Conservation (phyloP, 2,888 invertebrate genomes). For the Liposcelis brunnea region DNA sequence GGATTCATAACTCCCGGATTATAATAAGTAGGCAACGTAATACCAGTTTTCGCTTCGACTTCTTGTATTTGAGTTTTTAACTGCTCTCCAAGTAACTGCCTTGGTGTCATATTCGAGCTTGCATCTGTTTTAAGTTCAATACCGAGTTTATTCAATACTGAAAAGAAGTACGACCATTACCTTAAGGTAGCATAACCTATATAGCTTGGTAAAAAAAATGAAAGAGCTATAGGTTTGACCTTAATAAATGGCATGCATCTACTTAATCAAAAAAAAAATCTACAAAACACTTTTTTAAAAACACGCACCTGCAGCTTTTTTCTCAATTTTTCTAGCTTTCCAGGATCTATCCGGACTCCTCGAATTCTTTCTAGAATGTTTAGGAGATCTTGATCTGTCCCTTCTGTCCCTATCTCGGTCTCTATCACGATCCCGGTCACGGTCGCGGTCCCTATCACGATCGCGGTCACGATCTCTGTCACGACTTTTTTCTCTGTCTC, state of each 20-base stretch:
- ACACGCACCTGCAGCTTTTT: neutral
- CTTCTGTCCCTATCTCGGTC: no score
- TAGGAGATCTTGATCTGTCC: neutral
- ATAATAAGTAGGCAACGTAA: constrained; percentile 48
- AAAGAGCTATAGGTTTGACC: no score
- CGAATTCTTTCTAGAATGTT: neutral
- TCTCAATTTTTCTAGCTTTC: neutral
- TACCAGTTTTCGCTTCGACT: constrained; percentile 27
- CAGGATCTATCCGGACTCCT: neutral
- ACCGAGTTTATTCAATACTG: neutral
- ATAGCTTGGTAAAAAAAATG: no score
- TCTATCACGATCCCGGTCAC: no score
- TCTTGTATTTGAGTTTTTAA: constrained; percentile 12
- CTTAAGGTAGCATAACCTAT: no score
- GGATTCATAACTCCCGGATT: constrained; percentile 59
- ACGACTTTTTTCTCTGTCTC: neutral
- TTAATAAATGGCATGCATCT: neutral
- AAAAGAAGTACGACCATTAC: neutral
- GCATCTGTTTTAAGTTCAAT: neutral
- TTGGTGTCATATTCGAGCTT: neutral
- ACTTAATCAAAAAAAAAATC: neutral
- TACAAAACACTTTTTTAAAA: neutral
- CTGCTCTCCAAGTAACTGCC: neutral
- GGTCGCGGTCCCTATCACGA: no score
- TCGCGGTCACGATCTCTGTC: no score